These are phyloP conservation scores for Drosophila picticornis DNA, from an alignment of 2,888 invertebrate genomes.

Conservation along the genomic window DNA sequence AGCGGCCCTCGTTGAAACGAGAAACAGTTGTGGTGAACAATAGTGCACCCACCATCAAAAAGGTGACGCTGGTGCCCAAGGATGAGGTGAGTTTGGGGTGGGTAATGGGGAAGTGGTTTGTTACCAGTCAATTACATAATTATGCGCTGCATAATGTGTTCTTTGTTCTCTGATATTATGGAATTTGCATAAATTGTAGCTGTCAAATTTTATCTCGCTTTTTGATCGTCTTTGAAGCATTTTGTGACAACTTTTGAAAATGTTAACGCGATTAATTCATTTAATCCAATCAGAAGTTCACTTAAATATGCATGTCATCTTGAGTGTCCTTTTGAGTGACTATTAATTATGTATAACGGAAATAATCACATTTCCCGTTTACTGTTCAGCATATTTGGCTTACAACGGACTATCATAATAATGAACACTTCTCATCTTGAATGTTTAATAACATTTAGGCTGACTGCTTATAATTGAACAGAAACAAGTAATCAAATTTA, in stretches of 20 bases:
- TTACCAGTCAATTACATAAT: slow-evolving; percentile 39
- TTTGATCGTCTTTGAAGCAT: slow-evolving; percentile 12
- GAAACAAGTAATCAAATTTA: background rate
- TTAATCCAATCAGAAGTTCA: slow-evolving; percentile 12
- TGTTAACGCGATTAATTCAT: slow-evolving; percentile 17
- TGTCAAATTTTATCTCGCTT: slow-evolving; percentile 15
- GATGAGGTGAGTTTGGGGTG: slow-evolving; percentile 83
- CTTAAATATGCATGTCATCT: background rate
- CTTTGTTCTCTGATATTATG: slow-evolving; percentile 22
- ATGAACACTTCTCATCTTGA: background rate
- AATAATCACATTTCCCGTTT: background rate
- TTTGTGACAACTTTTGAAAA: slow-evolving; percentile 8
- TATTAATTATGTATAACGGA: slow-evolving; percentile 16
- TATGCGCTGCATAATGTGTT: slow-evolving; percentile 33
- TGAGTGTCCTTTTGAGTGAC: slow-evolving; percentile 15
- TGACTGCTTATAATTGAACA: background rate
- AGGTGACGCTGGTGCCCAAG: slow-evolving; percentile 85
- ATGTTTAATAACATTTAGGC: background rate
- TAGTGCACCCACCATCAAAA: slow-evolving; percentile 84
- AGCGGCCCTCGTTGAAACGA: slow-evolving; percentile 83
- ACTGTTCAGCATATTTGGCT: background rate
- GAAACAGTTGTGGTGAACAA: slow-evolving; percentile 85
- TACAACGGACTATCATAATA: background rate
- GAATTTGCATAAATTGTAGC: slow-evolving; percentile 52
- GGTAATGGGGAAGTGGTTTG: background rate